Base-by-base conservation (phyloP, 2,797 vertebrate genomes). In the Sebastolobus altivelis region DNA sequence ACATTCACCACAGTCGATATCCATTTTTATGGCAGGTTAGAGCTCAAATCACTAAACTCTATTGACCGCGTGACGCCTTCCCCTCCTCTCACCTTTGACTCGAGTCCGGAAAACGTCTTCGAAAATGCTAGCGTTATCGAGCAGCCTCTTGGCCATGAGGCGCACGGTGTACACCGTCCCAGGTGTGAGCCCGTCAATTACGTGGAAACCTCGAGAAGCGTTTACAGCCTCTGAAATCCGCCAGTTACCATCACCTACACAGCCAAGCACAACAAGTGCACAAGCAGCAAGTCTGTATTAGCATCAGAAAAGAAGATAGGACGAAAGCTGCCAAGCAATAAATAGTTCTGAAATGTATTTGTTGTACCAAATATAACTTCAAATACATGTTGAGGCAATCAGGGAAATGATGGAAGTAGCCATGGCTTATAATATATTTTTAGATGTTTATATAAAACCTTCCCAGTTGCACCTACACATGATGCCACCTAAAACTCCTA, bases 41-140 rank as follows among this genome's bases (percentile, higher is more conserved):
- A 74, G 38, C 62, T 63, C 40, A 65, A 70, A 56, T 75, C 22
- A n/a, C 75, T 86, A 82, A 78, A 67, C 72, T 81, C 56, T 82
- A 80, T 38, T 49, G 79, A 85, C 62, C 16, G 56, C 1, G 8
- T n/a, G 1, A 62, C 72, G 18, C 27, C 52, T 75, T 61, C 69
- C 63, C 77, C 18, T 46, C 80, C 81, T 92, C 97, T 99, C 97
- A 98, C 97, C 97, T 99, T 96, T 96, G 92, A 95, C 96, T 92
- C 92, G 96, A 29, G 97, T 97, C 94, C 97, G 95, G 96, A 98
- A 97, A 96, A 98, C 96, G 81, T 97, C 97, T 95, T 98, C 97
- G 88, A 96, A 99, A 97, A 98, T 96, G 94, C 97, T 98, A 97
- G 96, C 95, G 76, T 97, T 97, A 97, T 97, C 95, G 86, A 96